Evolutionary conservation across 2,888 invertebrate genomes (phyloP), one percentile per base, ranked within the genome.

Genomic region (Drosophila ezoana): DNA sequence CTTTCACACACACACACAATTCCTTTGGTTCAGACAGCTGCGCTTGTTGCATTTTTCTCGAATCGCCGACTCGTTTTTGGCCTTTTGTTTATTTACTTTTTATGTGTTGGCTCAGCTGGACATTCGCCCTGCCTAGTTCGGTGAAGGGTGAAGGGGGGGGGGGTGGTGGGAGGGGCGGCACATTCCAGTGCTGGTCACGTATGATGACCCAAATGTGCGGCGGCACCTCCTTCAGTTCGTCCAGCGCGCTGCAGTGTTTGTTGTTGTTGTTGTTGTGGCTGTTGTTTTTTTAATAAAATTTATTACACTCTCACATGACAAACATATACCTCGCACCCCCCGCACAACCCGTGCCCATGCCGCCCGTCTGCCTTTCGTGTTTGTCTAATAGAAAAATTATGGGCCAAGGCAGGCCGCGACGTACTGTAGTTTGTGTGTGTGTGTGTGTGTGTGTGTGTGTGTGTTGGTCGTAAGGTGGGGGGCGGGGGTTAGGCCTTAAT

Each of bases 321-420:
- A 79, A 80, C 66, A 74, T 48, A 37, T 16, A 40, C 9, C 40
- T 9, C 33, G 18, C 53, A 44, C 11, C 14, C 43, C 43, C 20
- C 14, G n/a, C n/a, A n/a, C 53, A 32, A 6, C 38, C 16, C 20
- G 4, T 23, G 6, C 51, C 37, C 14, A 9, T 20, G 52, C 33
- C 10, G 13, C 23, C 44, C 45, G 14, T 37, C 5, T 35, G 33
- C 58, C 47, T 41, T 47, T 57, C 70, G 64, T 88, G 82, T 88
- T 88, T 88, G 87, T 76, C 77, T 87, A 89, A 86, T 84, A 87
- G 85, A 87, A 89, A 81, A 73, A 89, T 81, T 60, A 79, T 81
- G 77, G 69, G 65, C 68, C 54, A 61, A 60, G 58, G 69, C 61
- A 66, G 51, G 48, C 43, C 52, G 49, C 41, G 44, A 49, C 28